Percentiles rank a stretch among this genome's conserved stretches.
phyloP scores from a whole-genome alignment of 2,113 vertebrate species.

The Crotalus viridis region DNA sequence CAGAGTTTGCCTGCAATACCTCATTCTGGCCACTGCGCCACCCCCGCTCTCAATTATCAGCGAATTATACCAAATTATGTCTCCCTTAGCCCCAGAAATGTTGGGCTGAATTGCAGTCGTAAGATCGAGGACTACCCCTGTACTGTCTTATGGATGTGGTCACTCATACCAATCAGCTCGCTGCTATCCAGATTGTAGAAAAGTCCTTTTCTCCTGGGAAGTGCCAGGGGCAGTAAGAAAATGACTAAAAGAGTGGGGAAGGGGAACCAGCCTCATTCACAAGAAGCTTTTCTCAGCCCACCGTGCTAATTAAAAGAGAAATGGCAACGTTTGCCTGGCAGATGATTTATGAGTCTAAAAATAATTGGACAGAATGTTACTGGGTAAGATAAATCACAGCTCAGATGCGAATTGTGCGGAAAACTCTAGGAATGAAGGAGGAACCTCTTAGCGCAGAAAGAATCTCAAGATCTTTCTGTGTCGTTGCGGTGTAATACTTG shows the following conservation, averaged over 20 bases:
- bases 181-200: background rate
- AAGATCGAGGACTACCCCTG: no score
- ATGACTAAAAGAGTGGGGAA: background rate
- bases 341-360: conserved; percentile 5
- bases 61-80: no score
- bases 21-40: background rate
- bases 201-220: background rate
- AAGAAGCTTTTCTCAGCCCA: background rate
- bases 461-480: background rate
- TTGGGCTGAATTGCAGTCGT: no score
- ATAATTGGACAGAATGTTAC: background rate
- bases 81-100: no score
- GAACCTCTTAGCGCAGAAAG: background rate
- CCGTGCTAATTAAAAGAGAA: conserved; percentile 2
- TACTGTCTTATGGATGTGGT: background rate
- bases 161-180: background rate
- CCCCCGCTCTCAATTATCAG: no score
- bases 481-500: background rate
- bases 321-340: background rate
- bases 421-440: background rate
- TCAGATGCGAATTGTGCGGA: background rate
- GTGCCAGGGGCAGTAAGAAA: background rate
- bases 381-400: background rate
- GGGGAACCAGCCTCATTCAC: background rate
- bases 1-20: background rate